phyloP scores from a whole-genome alignment of 53 echinoderm and acorn worm genomes.

The Astropecten irregularis region DNA sequence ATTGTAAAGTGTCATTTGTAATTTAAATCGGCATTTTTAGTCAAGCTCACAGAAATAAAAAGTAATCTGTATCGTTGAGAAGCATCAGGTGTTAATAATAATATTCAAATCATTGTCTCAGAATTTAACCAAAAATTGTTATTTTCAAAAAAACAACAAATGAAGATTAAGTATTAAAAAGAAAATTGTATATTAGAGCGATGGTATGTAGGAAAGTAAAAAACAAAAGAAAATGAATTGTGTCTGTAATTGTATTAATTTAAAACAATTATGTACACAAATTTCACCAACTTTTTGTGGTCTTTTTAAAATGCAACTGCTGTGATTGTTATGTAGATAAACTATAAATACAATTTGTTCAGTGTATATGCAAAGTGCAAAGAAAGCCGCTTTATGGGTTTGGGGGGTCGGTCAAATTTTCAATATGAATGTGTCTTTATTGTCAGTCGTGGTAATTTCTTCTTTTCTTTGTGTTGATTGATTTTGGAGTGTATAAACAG shows the following conservation, averaged over 20 bases:
- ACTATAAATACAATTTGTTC: not conserved
- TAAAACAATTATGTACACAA: no score
- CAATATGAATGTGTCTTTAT: constrained; percentile 19
- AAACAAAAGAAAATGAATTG: no score
- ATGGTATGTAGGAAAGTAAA: constrained; percentile 21
- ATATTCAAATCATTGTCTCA: constrained; percentile 35
- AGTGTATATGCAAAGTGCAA: constrained; percentile 33
- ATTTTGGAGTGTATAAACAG: no score
- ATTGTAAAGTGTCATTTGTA: constrained; percentile 29
- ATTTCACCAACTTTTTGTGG: no score
- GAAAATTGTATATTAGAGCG: constrained; percentile 31
- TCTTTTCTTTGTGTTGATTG: no score
- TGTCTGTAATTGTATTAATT: no score
- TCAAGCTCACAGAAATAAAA: constrained; percentile 10
- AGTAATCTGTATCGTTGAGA: constrained; percentile 21
- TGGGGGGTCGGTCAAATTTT: not conserved
- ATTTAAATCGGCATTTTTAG: constrained; percentile 33
- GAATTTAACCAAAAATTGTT: constrained; percentile 26
- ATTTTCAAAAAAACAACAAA: constrained; percentile 7
- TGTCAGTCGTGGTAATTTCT: constrained; percentile 1
- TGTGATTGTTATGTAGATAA: constrained; percentile 19
- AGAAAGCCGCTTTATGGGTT: no score
- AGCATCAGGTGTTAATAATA: constrained; percentile 20
- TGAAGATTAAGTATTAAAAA: no score
- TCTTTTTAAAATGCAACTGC: constrained; percentile 37